Conservation (phyloP, 2,113 vertebrate species). For the Pygoscelis adeliae region DNA sequence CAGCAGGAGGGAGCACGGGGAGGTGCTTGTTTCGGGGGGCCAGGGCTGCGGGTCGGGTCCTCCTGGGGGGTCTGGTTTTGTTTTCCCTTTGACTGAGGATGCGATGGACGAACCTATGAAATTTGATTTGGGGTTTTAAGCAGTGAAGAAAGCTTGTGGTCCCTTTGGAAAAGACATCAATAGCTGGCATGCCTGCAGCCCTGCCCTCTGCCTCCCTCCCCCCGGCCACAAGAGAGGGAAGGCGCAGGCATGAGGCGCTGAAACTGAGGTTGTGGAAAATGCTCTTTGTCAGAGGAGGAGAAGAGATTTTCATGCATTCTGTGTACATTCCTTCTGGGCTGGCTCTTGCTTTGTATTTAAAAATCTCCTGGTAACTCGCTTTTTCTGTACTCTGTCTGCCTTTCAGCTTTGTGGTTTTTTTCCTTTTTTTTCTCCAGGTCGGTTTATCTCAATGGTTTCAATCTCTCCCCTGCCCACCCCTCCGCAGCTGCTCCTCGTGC, state of each 20-base stretch:
- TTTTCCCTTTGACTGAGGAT: not conserved
- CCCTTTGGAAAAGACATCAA: not conserved
- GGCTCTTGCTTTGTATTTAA: slow-evolving; percentile 16
- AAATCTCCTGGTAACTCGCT: not conserved
- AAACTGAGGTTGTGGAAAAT: not conserved
- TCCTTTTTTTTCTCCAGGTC: not conserved
- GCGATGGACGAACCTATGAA: not conserved
- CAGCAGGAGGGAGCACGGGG: fast-evolving
- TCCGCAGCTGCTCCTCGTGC: not conserved
- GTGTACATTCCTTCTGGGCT: slow-evolving; percentile 31
- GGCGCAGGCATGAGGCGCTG: not conserved
- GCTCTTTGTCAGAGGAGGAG: slow-evolving; percentile 6
- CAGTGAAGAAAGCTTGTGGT: not conserved
- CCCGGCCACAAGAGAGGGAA: not conserved
- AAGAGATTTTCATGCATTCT: slow-evolving; percentile 14
- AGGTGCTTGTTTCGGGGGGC: fast-evolving
- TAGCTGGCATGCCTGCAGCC: not conserved
- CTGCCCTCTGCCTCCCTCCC: not conserved
- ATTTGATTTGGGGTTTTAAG: not conserved
- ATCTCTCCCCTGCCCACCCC: not conserved
- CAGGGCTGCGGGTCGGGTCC: fast-evolving
- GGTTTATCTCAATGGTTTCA: not conserved
- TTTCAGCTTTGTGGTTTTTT: not conserved
- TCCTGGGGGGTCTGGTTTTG: fast-evolving
- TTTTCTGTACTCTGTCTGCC: not conserved